A percentile compares a stretch with the other conserved stretches of the same genome.
These are phyloP conservation scores for Sebastes hubbsi DNA, from an alignment of 2,797 vertebrate species.

Conservation along the genomic window DNA sequence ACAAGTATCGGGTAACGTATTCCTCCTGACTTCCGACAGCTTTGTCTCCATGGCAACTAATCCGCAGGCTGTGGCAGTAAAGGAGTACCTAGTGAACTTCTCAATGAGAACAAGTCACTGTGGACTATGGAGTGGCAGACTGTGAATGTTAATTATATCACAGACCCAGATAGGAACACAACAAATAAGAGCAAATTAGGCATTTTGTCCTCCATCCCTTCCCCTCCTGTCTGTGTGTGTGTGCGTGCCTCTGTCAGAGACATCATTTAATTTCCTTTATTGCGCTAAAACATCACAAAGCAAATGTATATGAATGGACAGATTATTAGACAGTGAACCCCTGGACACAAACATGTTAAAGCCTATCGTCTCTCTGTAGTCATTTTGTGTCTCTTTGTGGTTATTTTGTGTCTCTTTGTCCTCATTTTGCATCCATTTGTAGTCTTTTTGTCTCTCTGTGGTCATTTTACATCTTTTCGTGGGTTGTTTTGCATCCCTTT, in stretches of 20 bases:
- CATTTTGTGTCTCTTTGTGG: background rate
- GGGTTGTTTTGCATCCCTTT: background rate
- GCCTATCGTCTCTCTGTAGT: no score
- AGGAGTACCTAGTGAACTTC: conserved; percentile 74
- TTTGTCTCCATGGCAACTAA: conserved; percentile 78
- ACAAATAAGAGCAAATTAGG: conserved; percentile 21
- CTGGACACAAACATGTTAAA: background rate
- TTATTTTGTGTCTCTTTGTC: background rate
- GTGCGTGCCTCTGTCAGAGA: background rate
- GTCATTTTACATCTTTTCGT: background rate
- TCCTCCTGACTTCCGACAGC: conserved; percentile 52
- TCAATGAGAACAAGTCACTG: conserved; percentile 69
- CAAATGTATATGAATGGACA: background rate
- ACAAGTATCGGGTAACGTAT: conserved; percentile 38
- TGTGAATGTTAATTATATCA: conserved; percentile 72
- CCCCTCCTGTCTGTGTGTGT: background rate
- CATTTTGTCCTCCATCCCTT: background rate
- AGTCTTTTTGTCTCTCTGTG: background rate
- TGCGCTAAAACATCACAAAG: background rate
- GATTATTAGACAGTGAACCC: background rate
- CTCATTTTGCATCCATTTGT: no score
- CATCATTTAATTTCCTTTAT: background rate
- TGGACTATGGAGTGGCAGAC: conserved; percentile 46
- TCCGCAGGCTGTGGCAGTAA: conserved; percentile 58
- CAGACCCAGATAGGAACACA: conserved; percentile 32